phyloP scores from a whole-genome alignment of 1,140 invertebrate species.

The Zaprionus kolodkinae region DNA sequence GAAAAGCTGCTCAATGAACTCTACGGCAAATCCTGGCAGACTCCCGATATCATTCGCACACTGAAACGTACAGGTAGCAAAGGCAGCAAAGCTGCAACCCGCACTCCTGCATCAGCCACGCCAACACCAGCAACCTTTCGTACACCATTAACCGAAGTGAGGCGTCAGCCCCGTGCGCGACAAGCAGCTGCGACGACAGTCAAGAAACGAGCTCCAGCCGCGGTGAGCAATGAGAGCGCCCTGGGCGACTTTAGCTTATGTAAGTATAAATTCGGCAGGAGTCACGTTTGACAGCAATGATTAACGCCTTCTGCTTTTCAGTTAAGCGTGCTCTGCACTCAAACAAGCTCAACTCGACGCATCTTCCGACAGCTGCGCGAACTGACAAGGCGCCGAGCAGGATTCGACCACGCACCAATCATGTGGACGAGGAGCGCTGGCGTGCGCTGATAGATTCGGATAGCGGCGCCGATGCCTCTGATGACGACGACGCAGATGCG shows the following conservation, averaged over 20 bases:
- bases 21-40: slow-evolving; percentile 85
- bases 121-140: slow-evolving; percentile 18
- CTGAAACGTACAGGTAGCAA: slow-evolving; percentile 62
- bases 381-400: slow-evolving; percentile 31
- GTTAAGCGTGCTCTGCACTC: slow-evolving; percentile 60
- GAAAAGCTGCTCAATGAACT: slow-evolving; percentile 85
- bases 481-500: slow-evolving; percentile 60
- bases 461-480: slow-evolving; percentile 62
- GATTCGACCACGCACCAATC: slow-evolving; percentile 35
- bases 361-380: slow-evolving; percentile 37
- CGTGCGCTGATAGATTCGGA: slow-evolving; percentile 62
- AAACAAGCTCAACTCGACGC: slow-evolving; percentile 71
- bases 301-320: slow-evolving; percentile 13
- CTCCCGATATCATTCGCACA: slow-evolving; percentile 71
- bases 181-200: slow-evolving; percentile 10
- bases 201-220: slow-evolving; percentile 14
- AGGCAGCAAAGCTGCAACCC: slow-evolving; percentile 33
- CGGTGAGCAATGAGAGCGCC: slow-evolving; percentile 52
- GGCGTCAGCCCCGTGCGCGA: slow-evolving; percentile 24
- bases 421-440: slow-evolving; percentile 64
- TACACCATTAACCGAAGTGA: slow-evolving; percentile 24
- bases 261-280: slow-evolving; percentile 30
- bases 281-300: not conserved
- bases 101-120: not conserved
- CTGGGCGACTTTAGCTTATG: slow-evolving; percentile 73